Evolutionary conservation across 2,888 invertebrate genomes (phyloP), one percentile per base, ranked within the genome.

Genomic region (Cosmorhoe ocellata): DNA sequence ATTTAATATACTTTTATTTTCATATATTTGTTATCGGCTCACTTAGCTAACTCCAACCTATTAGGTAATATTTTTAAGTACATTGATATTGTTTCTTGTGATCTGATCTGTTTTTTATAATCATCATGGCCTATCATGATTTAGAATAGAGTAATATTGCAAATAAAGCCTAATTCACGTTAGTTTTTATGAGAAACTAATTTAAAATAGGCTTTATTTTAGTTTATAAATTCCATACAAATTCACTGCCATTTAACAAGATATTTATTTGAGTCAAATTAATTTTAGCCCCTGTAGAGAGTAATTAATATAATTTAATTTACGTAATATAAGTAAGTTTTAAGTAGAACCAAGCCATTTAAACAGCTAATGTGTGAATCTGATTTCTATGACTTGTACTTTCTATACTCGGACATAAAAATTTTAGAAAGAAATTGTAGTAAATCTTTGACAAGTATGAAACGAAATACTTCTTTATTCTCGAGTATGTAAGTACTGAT

Each of bases 291-390:
- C 58, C 54, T 39, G 50, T 61, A 61, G 56, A 48, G 39, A 48
- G n/a, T n/a, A n/a, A 44, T 60, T 60, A 57, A 58, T 66, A 65
- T 69, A 76, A 78, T 75, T 79, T 67, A 79, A 79, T 73, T 72
- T 72, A 69, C 34, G 47, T 52, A 64, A 61, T 65, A 56, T 80
- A 81, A 79, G 74, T 82, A 80, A 67, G 75, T 72, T 79, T 69
- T 72, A 74, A 61, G 70, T 79, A 78, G 63, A 69, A 68, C 61
- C 67, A 69, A 75, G 69, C 70, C 70, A 71, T 65, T 64, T 63
- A 59, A 59, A 62, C 67, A 64, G 63, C 59, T 66, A 69, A 66
- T 58, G 59, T 69, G 63, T 63, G 61, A 76, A 27, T 45, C 26
- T 22, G 36, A 39, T 33, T 42, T 34, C 27, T 9, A 31, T 31